Evolutionary conservation across 1,140 invertebrate genomes (phyloP).

Genomic region (Drosophila miranda): DNA sequence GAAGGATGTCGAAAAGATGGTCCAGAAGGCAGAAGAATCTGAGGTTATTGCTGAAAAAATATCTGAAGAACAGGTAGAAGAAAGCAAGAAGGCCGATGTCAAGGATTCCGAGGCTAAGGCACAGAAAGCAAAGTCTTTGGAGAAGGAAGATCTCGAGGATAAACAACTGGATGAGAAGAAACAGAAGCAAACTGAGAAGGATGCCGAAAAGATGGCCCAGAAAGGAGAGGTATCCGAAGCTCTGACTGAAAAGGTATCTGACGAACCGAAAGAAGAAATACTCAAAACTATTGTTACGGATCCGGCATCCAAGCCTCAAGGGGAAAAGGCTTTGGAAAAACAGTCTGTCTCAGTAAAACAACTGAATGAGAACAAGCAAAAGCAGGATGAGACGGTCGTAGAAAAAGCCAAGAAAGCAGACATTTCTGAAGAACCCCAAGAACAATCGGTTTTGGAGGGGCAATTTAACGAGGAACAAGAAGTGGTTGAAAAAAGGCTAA

Average conservation of each 20-base stretch:
- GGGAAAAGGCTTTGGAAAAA: no score
- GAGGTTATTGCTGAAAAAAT: not conserved
- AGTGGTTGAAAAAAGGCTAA: not conserved
- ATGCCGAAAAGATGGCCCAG: not conserved
- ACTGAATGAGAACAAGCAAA: no score
- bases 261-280: not conserved
- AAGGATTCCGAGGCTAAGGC: not conserved
- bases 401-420: no score
- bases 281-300: no score
- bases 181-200: not conserved
- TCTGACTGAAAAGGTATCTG: not conserved
- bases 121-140: not conserved
- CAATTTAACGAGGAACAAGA: not conserved
- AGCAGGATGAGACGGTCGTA: no score
- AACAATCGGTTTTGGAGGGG: not conserved
- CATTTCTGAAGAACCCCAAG: no score
- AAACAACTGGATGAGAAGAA: not conserved
- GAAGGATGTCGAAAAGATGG: not conserved
- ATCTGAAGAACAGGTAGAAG: conserved; percentile 2
- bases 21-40: not conserved
- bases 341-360: no score
- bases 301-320: no score
- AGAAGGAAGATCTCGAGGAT: not conserved
- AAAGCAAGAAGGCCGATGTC: not conserved
- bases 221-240: not conserved